These are phyloP conservation scores for Smittia aterrima DNA, from an alignment of 2,888 invertebrate genomes.

Conservation along the genomic window DNA sequence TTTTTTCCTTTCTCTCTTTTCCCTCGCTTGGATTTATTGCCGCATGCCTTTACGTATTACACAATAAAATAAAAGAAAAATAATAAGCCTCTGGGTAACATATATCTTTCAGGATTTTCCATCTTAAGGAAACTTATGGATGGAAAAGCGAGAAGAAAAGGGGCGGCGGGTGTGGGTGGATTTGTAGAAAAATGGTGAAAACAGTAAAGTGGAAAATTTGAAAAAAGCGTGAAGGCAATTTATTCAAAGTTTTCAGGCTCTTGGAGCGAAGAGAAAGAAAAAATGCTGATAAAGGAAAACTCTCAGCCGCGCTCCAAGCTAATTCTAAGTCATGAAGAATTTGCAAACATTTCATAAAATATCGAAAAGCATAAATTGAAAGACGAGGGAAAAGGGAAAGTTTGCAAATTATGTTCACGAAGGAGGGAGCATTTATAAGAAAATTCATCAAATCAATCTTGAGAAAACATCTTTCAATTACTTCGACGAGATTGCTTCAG, in stretches of 20 bases:
- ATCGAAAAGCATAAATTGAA: not conserved
- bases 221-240: slow-evolving; percentile 11
- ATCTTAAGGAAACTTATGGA: slow-evolving; percentile 38
- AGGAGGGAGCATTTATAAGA: not conserved
- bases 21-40: slow-evolving; percentile 28
- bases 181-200: not conserved
- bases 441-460: not conserved
- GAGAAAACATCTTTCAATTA: not conserved
- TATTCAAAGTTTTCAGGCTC: slow-evolving; percentile 24
- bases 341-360: not conserved
- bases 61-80: slow-evolving; percentile 38
- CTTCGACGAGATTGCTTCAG: not conserved
- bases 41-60: slow-evolving; percentile 37
- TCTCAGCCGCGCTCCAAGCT: not conserved
- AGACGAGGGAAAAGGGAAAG: not conserved
- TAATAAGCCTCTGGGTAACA: slow-evolving; percentile 39
- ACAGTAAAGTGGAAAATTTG: slow-evolving; percentile 9
- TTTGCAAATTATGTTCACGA: not conserved
- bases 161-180: not conserved
- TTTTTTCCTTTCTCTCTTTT: slow-evolving; percentile 15
- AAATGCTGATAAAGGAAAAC: slow-evolving; percentile 34
- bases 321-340: not conserved
- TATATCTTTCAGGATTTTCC: slow-evolving; percentile 38
- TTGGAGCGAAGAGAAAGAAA: slow-evolving; percentile 7
- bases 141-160: not conserved